Evolutionary conservation across 2,888 invertebrate species (phyloP).

Genomic region (Xestia xanthographa): DNA sequence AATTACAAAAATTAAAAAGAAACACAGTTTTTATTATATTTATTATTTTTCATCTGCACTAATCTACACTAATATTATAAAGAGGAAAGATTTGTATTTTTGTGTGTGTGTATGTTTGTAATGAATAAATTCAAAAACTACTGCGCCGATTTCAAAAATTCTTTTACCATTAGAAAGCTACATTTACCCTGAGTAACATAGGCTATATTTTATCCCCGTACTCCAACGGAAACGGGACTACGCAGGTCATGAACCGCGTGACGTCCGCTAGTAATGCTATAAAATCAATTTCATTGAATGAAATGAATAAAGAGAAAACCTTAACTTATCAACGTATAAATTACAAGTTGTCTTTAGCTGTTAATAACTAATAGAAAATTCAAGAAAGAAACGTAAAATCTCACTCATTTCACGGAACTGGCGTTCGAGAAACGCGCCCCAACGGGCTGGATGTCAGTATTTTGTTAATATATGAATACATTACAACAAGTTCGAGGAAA

Average conservation of each 20-base stretch:
- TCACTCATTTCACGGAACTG: slow-evolving; percentile 20
- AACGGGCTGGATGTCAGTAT: slow-evolving; percentile 74
- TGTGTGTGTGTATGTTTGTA: no score
- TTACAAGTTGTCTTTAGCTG: background rate
- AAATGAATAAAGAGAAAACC: background rate
- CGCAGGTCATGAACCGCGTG: no score
- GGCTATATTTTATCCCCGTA: no score
- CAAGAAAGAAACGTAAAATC: slow-evolving; percentile 5
- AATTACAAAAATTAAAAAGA: slow-evolving; percentile 4
- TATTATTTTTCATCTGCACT: no score
- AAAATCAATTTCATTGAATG: background rate
- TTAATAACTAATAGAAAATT: slow-evolving; percentile 10
- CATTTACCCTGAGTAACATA: no score
- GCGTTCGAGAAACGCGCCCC: slow-evolving; percentile 35
- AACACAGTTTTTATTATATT: background rate
- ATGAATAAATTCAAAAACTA: no score
- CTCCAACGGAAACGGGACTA: no score
- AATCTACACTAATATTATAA: no score
- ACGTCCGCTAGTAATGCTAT: no score
- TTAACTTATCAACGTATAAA: background rate
- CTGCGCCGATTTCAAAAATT: no score
- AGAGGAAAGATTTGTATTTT: no score
- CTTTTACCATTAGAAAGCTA: no score
- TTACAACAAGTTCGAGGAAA: slow-evolving; percentile 83
- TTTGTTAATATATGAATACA: slow-evolving; percentile 84